Conservation (phyloP, 2,888 invertebrate genomes). For the Polydrusus tereticollis region DNA sequence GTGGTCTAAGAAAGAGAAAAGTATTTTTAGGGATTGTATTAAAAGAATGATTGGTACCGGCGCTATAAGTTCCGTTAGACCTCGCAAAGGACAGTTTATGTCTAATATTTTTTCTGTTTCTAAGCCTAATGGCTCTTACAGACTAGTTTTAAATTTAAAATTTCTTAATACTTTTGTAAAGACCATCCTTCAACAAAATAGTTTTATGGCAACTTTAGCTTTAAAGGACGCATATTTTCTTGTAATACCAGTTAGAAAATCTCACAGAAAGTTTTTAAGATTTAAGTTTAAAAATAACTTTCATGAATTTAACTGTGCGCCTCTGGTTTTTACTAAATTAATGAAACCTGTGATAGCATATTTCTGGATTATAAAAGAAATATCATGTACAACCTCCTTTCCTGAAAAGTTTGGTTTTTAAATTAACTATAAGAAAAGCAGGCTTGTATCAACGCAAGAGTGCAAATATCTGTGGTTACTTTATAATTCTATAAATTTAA, state of each 20-base stretch:
- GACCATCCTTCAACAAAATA: constrained; percentile 6
- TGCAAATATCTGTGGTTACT: background rate
- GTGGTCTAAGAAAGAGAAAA: background rate
- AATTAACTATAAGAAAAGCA: constrained; percentile 34
- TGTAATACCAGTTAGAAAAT: constrained; percentile 49
- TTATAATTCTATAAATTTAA: constrained; percentile 1
- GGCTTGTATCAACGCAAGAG: constrained; percentile 24
- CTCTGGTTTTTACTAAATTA: constrained; percentile 56
- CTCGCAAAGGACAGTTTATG: constrained; percentile 26
- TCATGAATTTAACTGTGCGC: constrained; percentile 51
- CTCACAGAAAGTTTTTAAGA: constrained; percentile 49
- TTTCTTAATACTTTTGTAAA: constrained; percentile 35
- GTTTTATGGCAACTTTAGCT: constrained; percentile 41
- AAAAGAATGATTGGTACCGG: background rate
- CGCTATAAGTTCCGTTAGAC: constrained; percentile 21
- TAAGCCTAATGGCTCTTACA: constrained; percentile 29
- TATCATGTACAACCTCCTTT: background rate
- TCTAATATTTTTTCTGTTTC: constrained; percentile 31
- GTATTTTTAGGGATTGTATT: background rate
- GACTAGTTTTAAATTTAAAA: constrained; percentile 48
- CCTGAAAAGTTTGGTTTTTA: constrained; percentile 43
- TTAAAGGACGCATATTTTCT: constrained; percentile 48
- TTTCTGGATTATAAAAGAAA: constrained; percentile 12
- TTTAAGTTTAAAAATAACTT: constrained; percentile 49
- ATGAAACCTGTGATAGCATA: constrained; percentile 48